Evolutionary conservation across 2,113 vertebrate genomes (phyloP), one percentile per base, ranked within the genome.

Genomic region (Poeciliopsis retropinna): DNA sequence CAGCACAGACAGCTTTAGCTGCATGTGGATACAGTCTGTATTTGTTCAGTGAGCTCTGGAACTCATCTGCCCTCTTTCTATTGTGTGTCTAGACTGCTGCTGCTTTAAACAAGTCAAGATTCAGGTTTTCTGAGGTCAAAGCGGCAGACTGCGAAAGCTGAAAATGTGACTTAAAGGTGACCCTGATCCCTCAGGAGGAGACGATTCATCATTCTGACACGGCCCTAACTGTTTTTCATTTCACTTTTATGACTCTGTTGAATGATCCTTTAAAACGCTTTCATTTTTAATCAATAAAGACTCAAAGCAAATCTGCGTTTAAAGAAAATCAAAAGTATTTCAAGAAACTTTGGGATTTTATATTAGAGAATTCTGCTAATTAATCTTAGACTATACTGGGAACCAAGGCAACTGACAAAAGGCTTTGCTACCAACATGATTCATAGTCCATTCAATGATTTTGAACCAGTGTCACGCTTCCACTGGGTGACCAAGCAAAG

Each of bases 41-140:
- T 73, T 81, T 73, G 32, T 60, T 69, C 28, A 32, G 82, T 2
- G 0, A 37, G 31, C 27, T 32, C 15, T 51, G 60, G 27, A 76
- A 57, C 30, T 39, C 0, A 31, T 60, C 60, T 44, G 27, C 37
- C 54, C 39, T 64, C 25, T 37, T 17, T 72, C 22, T 2, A 30
- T 1, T 57, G 28, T 64, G 28, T 32, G 29, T 19, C 12, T 22
- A 11, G 8, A 10, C 34, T 28, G 39, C 1, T 60, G 41, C 28
- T 34, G 34, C 31, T 73, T 69, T 31, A 70, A 64, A 22, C 44
- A 39, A 25, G 17, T 5, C 0, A 30, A 25, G 12, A 63, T 17
- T 10, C 15, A 32, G 15, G 57, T 44, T 72, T 63, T 11, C 7
- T 64, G 10, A 32, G 64, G 28, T 34, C 37, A 51, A 63, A 11